Base-by-base conservation (phyloP, 2,113 vertebrate genomes). In the Tenebrosternarchus preto region DNA sequence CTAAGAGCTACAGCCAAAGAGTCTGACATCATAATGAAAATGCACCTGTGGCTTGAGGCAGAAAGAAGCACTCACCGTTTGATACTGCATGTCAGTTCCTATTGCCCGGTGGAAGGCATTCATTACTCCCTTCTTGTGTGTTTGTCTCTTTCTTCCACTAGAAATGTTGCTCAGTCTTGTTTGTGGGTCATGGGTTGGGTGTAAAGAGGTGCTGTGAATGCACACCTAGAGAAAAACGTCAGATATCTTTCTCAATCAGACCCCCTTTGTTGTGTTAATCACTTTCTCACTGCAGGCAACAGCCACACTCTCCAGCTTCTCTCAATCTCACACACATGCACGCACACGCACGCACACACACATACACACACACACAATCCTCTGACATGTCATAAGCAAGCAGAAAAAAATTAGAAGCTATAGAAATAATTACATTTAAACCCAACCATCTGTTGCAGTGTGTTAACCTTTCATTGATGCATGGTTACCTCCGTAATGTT, bases 241-340 rank as follows among this genome's bases (percentile, higher is more conserved):
- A 53, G 57, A 55, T 33, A 36, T 80, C 68, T 78, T 27, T 67
- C 24, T 59, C 25, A 31, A 12, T 80, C 70, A 73, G n/a, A 0
- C 6, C 19, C 22, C 46, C 75, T 81, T 78, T 84, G 83, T 81
- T 81, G 83, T 84, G 83, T 68, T 81, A 81, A 84, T 81, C 55
- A 77, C 55, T 71, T 46, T 77, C 64, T 75, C 22, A 25, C 27
- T 63, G 73, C 69, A 57, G 59, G 68, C n/a, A 55, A 60, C 43
- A n/a, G 36, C 20, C 70, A n/a, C n/a, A n/a, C n/a, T n/a, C n/a
- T n/a, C n/a, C n/a, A n/a, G n/a, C n/a, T n/a, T 74, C 39, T 64
- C 57, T 33, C 9, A n/a, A 3, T 19, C 61, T 25, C 3, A 24
- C 17, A 36, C 25, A 33, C 33, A 15, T 12, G 1, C 33, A 36